Evolutionary conservation across 2,113 vertebrate genomes (phyloP), one percentile per base, ranked within the genome.

Genomic region (Hippocampus comes): DNA sequence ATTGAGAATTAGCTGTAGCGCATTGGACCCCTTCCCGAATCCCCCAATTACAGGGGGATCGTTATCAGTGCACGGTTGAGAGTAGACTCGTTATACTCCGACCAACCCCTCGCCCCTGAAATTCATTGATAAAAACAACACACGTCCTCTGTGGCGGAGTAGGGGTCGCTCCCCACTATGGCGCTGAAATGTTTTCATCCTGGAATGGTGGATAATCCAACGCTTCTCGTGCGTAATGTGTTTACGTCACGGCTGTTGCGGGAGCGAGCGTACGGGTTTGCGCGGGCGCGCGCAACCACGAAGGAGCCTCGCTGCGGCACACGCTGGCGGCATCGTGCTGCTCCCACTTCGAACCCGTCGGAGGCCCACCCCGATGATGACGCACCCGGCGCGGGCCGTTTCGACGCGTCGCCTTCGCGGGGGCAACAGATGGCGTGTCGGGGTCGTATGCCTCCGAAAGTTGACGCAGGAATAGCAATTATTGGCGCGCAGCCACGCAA

Each of bases 341-440:
- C 87, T 88, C 89, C 83, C 85, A 84, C 86, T 89, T 91, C 86
- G 81, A 87, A 76, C 85, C 79, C 82, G 70, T 87, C 81, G 89
- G 76, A 55, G 74, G 87, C 90, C 89, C 86, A 85, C 87, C 90
- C 84, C 83, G 73, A 85, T 83, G 89, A 91, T 84, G 90, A 82
- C 73, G 83, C 88, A 77, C 14, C 43, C 43, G 3, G 10, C 43
- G 43, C 43, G 43, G 43, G 43, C 2, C 43, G 11, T 14, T 51
- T 51, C 59, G 59, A 61, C 17, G 15, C 27, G 42, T 9, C 43
- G 14, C 43, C n/a, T 66, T 25, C 2, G 42, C 5, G 41, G 64
- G 18, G 64, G 27, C 73, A 83, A 77, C 65, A 77, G 74, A 59
- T 71, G 21, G 49, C 38, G 41, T 14, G 48, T 43, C 46, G 64